Percentiles rank a stretch among this genome's conserved stretches.
phyloP scores from a whole-genome alignment of 2,113 vertebrate species.

The Rhinichthys klamathensis region DNA sequence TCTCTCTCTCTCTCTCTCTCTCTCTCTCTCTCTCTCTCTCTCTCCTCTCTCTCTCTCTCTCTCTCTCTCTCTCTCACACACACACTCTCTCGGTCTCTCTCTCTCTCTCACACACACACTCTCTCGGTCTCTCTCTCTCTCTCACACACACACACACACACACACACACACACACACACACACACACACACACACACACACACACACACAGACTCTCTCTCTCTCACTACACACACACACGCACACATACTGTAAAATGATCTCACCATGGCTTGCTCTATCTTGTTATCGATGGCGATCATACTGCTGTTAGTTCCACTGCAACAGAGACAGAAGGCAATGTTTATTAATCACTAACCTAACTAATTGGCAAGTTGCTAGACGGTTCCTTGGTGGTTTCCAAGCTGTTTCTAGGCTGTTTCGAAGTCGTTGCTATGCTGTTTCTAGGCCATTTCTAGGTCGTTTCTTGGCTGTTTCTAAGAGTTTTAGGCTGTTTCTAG shows the following conservation, averaged over 20 bases:
- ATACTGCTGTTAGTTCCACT: constrained; percentile 74
- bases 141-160: too few relatives aligned
- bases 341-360: too few relatives aligned
- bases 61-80: too few relatives aligned
- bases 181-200: not conserved
- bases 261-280: constrained; percentile 81
- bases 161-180: too few relatives aligned
- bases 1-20: too few relatives aligned
- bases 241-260: not conserved
- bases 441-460: not conserved
- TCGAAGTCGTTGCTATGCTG: not conserved
- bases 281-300: constrained; percentile 82
- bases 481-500: accelerated
- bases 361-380: not conserved
- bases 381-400: not conserved
- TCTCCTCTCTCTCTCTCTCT: too few relatives aligned
- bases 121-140: too few relatives aligned
- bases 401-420: not conserved
- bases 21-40: too few relatives aligned
- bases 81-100: too few relatives aligned
- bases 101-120: too few relatives aligned
- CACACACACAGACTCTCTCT: not conserved
- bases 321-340: not conserved
- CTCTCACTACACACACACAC: too few relatives aligned
- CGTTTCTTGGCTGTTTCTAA: not conserved